Evolutionary conservation across 2,113 vertebrate species (phyloP).

Genomic region (Eulacestoma nigropectus): DNA sequence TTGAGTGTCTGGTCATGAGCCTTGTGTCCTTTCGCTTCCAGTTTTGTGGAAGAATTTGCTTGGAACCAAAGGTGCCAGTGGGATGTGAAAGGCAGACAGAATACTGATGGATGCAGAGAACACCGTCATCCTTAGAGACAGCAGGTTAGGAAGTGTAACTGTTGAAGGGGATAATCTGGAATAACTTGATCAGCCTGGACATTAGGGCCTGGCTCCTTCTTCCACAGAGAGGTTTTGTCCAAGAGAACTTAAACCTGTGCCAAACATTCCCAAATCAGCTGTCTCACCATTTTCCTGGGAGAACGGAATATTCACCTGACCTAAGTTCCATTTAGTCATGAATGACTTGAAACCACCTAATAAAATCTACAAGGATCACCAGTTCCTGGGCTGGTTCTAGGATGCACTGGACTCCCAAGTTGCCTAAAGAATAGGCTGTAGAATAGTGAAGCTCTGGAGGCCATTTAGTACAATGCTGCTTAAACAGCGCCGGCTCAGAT

Average conservation of each 20-base stretch:
- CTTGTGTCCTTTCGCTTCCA: not conserved
- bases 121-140: not conserved
- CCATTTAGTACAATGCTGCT: not conserved
- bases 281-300: not conserved
- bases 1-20: not conserved
- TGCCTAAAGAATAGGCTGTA: not conserved
- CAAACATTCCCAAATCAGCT: not conserved
- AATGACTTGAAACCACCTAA: not conserved
- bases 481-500: rapidly evolving
- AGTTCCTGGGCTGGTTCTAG: not conserved
- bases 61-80: not conserved
- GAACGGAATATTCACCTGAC: not conserved
- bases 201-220: not conserved
- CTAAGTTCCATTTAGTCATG: not conserved
- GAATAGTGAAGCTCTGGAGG: not conserved
- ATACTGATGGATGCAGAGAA: not conserved
- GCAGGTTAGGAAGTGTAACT: not conserved
- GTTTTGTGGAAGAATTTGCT: not conserved
- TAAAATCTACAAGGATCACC: not conserved
- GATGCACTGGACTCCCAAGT: not conserved
- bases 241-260: not conserved
- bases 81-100: not conserved
- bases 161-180: not conserved
- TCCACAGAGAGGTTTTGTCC: not conserved
- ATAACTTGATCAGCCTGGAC: not conserved